These are phyloP conservation scores for Sesamia nonagrioides DNA, from an alignment of 1,140 invertebrate species.

Conservation along the genomic window DNA sequence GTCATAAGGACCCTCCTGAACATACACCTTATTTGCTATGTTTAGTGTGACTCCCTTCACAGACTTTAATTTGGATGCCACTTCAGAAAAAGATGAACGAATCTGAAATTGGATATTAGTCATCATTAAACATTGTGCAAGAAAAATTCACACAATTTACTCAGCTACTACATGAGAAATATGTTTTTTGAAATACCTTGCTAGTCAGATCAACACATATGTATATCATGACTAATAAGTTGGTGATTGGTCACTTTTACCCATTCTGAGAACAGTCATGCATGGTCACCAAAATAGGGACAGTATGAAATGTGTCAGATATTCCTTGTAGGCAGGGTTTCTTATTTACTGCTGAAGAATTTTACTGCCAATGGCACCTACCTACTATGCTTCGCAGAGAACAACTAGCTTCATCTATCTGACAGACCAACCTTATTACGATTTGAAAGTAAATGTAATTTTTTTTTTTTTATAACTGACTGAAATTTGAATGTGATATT, in stretches of 20 bases:
- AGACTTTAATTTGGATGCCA: constrained; percentile 69
- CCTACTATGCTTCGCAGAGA: too few relatives aligned
- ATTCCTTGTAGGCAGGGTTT: too few relatives aligned
- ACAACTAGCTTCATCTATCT: too few relatives aligned
- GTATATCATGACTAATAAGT: background rate
- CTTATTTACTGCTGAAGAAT: too few relatives aligned
- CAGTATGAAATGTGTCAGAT: too few relatives aligned
- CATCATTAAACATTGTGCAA: background rate
- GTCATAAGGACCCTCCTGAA: constrained; percentile 77
- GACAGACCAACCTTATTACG: too few relatives aligned
- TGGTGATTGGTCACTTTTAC: background rate
- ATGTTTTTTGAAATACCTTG: background rate
- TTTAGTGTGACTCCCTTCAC: constrained; percentile 78
- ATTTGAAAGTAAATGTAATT: too few relatives aligned
- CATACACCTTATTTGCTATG: constrained; percentile 80
- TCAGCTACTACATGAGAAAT: background rate
- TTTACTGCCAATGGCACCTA: too few relatives aligned
- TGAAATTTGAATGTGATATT: too few relatives aligned
- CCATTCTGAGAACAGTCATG: background rate
- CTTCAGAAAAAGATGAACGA: constrained; percentile 70
- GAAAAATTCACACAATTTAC: background rate
- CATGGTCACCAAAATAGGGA: too few relatives aligned
- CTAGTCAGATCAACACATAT: background rate
- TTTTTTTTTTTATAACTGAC: too few relatives aligned
- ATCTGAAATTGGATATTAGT: constrained; percentile 67